Evolutionary conservation across 2,888 invertebrate species (phyloP).

Genomic region (Eugnorisma glareosa): DNA sequence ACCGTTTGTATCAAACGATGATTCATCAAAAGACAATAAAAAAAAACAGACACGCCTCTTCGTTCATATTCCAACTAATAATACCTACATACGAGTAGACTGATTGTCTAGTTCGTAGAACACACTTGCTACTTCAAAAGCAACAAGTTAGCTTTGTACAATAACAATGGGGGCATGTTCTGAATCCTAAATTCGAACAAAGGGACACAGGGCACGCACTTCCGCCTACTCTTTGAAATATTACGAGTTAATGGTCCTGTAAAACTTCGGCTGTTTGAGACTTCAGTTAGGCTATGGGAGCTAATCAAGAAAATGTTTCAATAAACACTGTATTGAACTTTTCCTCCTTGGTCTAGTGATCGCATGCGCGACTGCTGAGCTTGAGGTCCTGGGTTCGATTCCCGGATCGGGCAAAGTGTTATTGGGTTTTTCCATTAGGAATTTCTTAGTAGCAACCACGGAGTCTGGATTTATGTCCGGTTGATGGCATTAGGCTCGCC

Average conservation of each 20-base stretch:
- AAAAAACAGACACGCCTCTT: slow-evolving; percentile 20
- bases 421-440: neutral
- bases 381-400: neutral
- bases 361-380: neutral
- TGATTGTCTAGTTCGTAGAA: slow-evolving; percentile 52
- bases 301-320: neutral
- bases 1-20: slow-evolving; percentile 2
- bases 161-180: slow-evolving; percentile 56
- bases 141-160: slow-evolving; percentile 62
- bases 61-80: slow-evolving; percentile 34
- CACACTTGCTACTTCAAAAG: slow-evolving; percentile 43
- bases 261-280: neutral
- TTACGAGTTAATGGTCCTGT: slow-evolving; percentile 35
- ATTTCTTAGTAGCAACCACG: neutral
- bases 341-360: neutral
- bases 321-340: neutral
- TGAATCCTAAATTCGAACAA: slow-evolving; percentile 55
- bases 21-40: slow-evolving; percentile 23
- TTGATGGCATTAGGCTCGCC: neutral
- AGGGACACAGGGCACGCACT: slow-evolving; percentile 48
- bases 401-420: neutral
- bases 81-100: neutral
- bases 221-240: slow-evolving; percentile 39
- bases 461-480: neutral
- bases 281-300: neutral